Base-by-base conservation (phyloP, 1,140 invertebrate species). In the Dendroctonus valens region DNA sequence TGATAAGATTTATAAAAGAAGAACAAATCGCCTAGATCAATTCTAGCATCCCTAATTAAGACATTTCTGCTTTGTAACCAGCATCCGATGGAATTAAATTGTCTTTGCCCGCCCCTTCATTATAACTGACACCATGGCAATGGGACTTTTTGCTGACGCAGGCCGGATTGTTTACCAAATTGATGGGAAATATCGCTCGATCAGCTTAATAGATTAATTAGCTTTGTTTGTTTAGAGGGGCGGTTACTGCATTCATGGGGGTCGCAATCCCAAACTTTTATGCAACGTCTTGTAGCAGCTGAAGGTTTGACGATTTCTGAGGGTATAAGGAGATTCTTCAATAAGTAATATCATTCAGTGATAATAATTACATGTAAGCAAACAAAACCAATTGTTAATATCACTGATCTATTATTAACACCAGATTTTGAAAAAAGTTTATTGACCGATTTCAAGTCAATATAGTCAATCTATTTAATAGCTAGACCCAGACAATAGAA, bases 151-250 rank as follows among this genome's bases (percentile, higher is more conserved):
- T 55, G 65, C 65, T 60, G 57, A 67, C 51, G 38, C 51, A 59
- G 57, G 58, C 51, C n/a, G 57, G 65, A 67, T 55, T 67, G 65
- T 67, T 67, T 67, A 60, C 65, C 50, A 46, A 67, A 67, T 67
- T 67, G 65, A 67, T 67, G 65, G 57, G 57, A 60, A 67, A 67
- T 67, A 67, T 67, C 65, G 65, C 58, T 60, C 65, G 41, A 60
- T 67, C 65, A 67, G 65, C 65, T 67, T 67, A 67, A 67, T 67
- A 67, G 65, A 67, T 67, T 67, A 67, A 67, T 67, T 67, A 67
- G 65, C 41, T 55, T 59, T 41, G 65, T 67, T 67, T 67, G 58
- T 60, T 60, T 55, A 67, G 65, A 67, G 65, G 65, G 64, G 41
- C 49, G 49, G 60, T 15, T 41, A 39, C 59, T 41, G 11, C 44